Evolutionary conservation across 2,888 invertebrate genomes (phyloP), one percentile per base, ranked within the genome.

Genomic region (Nudaria mundana): DNA sequence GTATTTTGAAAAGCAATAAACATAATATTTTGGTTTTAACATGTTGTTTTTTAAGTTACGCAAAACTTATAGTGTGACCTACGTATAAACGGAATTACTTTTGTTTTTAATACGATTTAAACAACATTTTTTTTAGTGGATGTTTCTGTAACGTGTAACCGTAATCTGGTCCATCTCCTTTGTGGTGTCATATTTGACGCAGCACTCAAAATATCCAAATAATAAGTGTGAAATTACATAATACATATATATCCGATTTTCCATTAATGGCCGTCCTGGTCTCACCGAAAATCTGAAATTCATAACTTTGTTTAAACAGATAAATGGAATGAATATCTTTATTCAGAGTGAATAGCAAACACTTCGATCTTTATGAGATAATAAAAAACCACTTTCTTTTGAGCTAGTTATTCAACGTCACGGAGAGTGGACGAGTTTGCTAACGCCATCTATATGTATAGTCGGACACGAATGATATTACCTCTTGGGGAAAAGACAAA

Each of bases 321-420:
- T 73, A 70, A 79, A 76, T 76, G 75, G 71, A 72, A 71, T 64
- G 65, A 72, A 71, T 74, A 65, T 69, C 61, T 56, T 57, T 55
- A 55, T 66, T 61, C 54, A 55, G 60, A 70, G 52, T 63, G 54
- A 48, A 60, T 63, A 61, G 63, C 54, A 58, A 65, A 65, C 56
- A 59, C 40, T 52, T 36, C 40, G 16, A 38, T 37, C 40, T 32
- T 24, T 55, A 51, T 45, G 23, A 41, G 49, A 40, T 44, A 20
- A 37, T 47, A 50, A 47, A 41, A 40, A n/a, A 29, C 22, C 33
- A 13, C 12, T 38, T 37, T 24, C 15, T 8, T 24, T 33, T 33
- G 33, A 15, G 16, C 15, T 5, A 2, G 2, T n/a, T n/a, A 10
- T 5, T 24, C 2, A 32, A 3, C 10, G 6, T 11, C 0, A 4